Base-by-base conservation (phyloP, 64 coral and sea anemone genomes). In the Cladopsammia gracilis region DNA sequence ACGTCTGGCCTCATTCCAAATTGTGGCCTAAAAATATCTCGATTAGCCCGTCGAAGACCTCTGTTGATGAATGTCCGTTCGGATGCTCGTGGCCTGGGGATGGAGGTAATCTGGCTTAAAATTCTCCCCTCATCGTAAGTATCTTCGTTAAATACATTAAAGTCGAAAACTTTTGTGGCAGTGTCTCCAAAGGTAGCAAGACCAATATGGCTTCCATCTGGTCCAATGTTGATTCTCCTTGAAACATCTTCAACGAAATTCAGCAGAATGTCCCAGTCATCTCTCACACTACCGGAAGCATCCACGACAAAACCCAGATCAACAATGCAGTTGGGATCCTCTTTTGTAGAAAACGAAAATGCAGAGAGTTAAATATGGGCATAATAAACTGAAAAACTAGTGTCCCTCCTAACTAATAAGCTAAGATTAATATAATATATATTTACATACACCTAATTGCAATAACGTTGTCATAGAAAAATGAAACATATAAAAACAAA, bases 1-100 rank as follows among this genome's bases (percentile, higher is more conserved):
- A 93, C 75, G 6, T 93, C 61, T 46, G 82, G 64, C 45, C 91
- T 86, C 91, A 93, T 93, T 46, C 91, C 91, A 93, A 47, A 73
- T 12, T 69, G 15, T 50, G 57, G 0, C 24, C 24, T 64, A 5
- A 93, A 78, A n/a, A 93, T 34, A 14, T 87, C 23, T 47, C 62
- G 11, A 58, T 86, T 78, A 26, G 83, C 91, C 1, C 15, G 52
- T 23, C 64, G 73, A 43, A 93, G 91, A 74, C 81, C 91, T 26
- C 91, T 83, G 71, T 93, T 85, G 10, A 93, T 86, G 81, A 77
- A 93, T 8, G 82, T 93, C 14, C 60, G 23, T 22, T 74, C 91
- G 0, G 16, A 0, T 5, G 80, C 13, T 3, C 13, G 20, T 49
- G 80, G 80, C 11, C 47, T 68, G 8, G 8, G 42, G 16, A 84